Evolutionary conservation across 2,113 vertebrate genomes (phyloP), one percentile per base, ranked within the genome.

Genomic region (Dolichotis patagonum): DNA sequence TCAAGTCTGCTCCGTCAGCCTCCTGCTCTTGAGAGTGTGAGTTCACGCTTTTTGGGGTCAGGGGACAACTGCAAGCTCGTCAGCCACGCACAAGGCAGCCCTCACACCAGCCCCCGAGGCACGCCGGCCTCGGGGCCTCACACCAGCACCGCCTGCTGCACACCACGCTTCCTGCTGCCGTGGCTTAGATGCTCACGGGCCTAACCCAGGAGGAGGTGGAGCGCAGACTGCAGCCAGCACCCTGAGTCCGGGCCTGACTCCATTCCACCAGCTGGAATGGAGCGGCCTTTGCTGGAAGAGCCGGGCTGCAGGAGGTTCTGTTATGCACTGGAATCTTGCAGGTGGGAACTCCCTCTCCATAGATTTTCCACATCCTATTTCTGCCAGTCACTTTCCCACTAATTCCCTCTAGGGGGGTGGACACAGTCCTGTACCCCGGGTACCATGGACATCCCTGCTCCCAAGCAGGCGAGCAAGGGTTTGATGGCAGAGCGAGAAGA

Each of bases 1-100:
- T 96, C 97, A 32, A 88, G 96, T 92, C 97, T 62, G 90, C 95
- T 97, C 97, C 12, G 38, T 94, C 96, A 97, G 98, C 96, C 88
- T 65, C 83, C 54, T 56, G 86, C 96, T 98, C 91, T 97, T 98
- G 97, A 97, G 97, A 98, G 95, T 63, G 65, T 71, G 90, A 84
- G 78, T 94, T 80, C 85, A 87, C 24, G 81, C 7, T n/a, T 62
- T 62, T 85, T 22, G 7, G 16, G 58, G 58, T 28, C 43, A 35
- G 71, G 52, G 24, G 22, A n/a, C 43, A 14, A 16, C 38, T 30
- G 32, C 43, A 5, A 12, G 38, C 26, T 56, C 1, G 5, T 4
- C 71, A 14, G n/a, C 30, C 12, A 0, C 4, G 65, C 56, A 12
- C 28, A 19, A 63, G 52, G 6, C 1, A 22, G 28, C 24, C n/a